phyloP scores from a whole-genome alignment of 1,140 invertebrate species.

The Lysiphlebus fabarum region DNA sequence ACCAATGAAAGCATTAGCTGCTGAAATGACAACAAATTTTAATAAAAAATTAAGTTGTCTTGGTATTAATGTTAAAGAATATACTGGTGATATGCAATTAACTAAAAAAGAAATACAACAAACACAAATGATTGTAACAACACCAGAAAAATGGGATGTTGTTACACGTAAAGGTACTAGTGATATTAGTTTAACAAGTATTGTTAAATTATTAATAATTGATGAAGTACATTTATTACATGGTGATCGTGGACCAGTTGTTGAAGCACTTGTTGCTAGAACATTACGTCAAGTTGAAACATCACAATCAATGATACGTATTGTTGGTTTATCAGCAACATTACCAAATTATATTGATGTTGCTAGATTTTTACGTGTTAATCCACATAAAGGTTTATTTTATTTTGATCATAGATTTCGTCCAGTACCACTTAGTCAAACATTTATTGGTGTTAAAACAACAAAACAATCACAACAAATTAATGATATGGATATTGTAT shows the following conservation, averaged over 20 bases:
- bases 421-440: slow-evolving; percentile 90
- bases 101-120: slow-evolving; percentile 91
- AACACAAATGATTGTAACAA: slow-evolving; percentile 98
- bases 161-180: slow-evolving; percentile 92
- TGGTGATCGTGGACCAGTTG: slow-evolving; percentile 94
- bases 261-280: slow-evolving; percentile 94
- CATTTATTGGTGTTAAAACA: slow-evolving; percentile 88
- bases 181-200: slow-evolving; percentile 84
- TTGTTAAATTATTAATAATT: slow-evolving; percentile 94
- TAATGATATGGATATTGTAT: slow-evolving; percentile 86
- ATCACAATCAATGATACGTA: slow-evolving; percentile 94
- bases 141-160: slow-evolving; percentile 99
- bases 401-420: slow-evolving; percentile 96
- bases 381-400: slow-evolving; percentile 89
- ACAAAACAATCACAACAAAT: slow-evolving; percentile 73
- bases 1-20: slow-evolving; percentile 98
- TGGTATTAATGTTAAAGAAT: slow-evolving; percentile 82
- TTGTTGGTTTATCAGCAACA: slow-evolving; percentile 96
- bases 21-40: slow-evolving; percentile 98
- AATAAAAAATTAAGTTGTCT: slow-evolving; percentile 69
- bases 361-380: slow-evolving; percentile 89
- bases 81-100: slow-evolving; percentile 98
- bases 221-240: slow-evolving; percentile 98
- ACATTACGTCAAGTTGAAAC: slow-evolving; percentile 92
- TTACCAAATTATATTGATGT: slow-evolving; percentile 98